Evolutionary conservation across 2,888 invertebrate species (phyloP), one percentile per base, ranked within the genome.

Genomic region (Himalopsyche anomala): DNA sequence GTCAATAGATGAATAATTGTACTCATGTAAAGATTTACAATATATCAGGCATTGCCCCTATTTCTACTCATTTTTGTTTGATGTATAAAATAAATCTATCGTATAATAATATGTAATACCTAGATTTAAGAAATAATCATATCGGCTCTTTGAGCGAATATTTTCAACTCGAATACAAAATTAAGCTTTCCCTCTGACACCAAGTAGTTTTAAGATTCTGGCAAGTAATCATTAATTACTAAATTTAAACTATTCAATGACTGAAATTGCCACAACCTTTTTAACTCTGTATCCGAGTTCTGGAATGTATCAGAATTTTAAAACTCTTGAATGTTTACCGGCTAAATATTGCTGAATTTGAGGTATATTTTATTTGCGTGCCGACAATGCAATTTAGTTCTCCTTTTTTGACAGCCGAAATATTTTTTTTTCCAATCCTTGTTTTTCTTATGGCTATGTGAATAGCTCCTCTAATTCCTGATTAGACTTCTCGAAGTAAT

Each of bases 211-310:
- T 84, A 88, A 88, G 87, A 87, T 87, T 84, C 86, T 88, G 88
- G 88, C 88, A 87, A 88, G 88, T 88, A 80, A 87, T 87, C 88
- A 87, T 88, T 88, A 85, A 84, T 81, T 54, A 54, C 84, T 83
- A 85, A 84, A 55, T 55, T 42, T 51, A n/a, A 83, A 83, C 42
- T 82, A 51, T 19, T 87, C 88, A 88, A 88, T 87, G 88, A 87
- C 84, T 82, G 45, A 55, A 88, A 86, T 88, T 87, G 83, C 88
- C 88, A 87, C 86, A 85, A 88, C 81, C 88, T 88, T 88, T 36
- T 19, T 83, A 40, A 81, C 85, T 86, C 84, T 84, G 86, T 80
- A 83, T 82, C 86, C 84, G 82, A 87, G 42, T 45, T 51, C 82
- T 87, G 88, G 88, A 88, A 88, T 88, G 88, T 84, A 38, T 79